Evolutionary conservation across 2,797 vertebrate species (phyloP), one percentile per base, ranked within the genome.

Genomic region (Notolabrus celidotus): DNA sequence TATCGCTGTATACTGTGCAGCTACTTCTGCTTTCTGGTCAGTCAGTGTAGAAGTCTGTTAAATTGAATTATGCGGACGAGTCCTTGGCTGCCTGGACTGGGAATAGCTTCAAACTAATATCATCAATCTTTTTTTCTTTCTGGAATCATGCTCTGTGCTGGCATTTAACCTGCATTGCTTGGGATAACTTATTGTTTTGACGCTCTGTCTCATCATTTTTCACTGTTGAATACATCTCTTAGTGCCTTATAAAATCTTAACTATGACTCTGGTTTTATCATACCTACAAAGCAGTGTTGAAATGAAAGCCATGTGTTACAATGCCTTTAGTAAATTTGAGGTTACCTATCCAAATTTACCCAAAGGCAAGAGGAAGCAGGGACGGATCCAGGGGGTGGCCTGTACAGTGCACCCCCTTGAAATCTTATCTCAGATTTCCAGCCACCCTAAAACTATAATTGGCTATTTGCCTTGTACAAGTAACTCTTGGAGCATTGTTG

Each of bases 21-120:
- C 33, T 57, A 14, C 71, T 61, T 66, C 22, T 69, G 51, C 81
- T 88, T 86, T 88, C 88, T 90, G 91, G 88, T 90, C 88, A 89
- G 66, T 86, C 84, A 58, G 74, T 86, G 76, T 76, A 57, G 63
- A 68, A 34, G 2, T 80, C 9, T 71, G 50, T 64, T 65, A 45
- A 71, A 22, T 15, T 77, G 67, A 58, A 41, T 34, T 74, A 45
- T 79, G 45, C 72, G 23, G 31, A 41, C 8, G 5, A 9, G 15
- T 38, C 23, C 77, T 43, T 50, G 29, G 23, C 53, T 46, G 59
- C 50, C 29, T 67, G 51, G 25, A 39, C 45, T 61, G 23, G 41
- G 8, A 80, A 52, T 52, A 25, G 47, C 55, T 72, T 73, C 1
- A 74, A 54, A 84, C 83, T 85, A 82, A 75, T 81, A 52, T 31